phyloP scores from a whole-genome alignment of 2,113 vertebrate species.

The Hemicordylus capensis region DNA sequence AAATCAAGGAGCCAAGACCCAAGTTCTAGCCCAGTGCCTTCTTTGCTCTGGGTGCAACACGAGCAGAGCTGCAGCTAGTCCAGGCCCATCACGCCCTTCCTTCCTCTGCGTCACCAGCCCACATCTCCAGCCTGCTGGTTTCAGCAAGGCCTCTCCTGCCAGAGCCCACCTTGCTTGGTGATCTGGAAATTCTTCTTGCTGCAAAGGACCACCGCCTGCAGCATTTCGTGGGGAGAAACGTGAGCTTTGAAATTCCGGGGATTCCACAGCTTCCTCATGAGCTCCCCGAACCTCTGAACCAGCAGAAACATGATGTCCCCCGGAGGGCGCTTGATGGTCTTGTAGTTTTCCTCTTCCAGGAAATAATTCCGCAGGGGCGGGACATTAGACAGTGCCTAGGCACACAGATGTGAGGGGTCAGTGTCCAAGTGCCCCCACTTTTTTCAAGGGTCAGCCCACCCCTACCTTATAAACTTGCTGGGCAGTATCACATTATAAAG shows the following conservation, averaged over 20 bases:
- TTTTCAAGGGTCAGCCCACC: neutral
- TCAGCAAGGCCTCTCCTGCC: neutral
- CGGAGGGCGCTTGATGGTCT: conserved; percentile 87
- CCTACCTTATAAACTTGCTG: neutral
- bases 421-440: neutral
- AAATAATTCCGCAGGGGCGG: conserved; percentile 96
- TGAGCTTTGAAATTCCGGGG: conserved; percentile 98
- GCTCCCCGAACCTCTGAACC: conserved; percentile 96
- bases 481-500: neutral
- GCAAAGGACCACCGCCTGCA: conserved; percentile 96
- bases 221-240: conserved; percentile 97
- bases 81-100: neutral
- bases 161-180: conserved; percentile 90
- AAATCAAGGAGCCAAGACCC: too few species aligned
- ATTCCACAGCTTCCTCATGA: conserved; percentile 98
- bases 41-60: neutral
- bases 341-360: conserved; percentile 95
- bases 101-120: neutral
- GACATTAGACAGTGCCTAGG: conserved; percentile 93
- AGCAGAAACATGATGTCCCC: conserved; percentile 98
- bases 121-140: neutral
- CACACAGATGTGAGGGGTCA: conserved; percentile 4
- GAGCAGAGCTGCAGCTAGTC: neutral
- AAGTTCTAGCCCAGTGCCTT: too few species aligned
- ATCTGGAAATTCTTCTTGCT: conserved; percentile 99